Conservation (phyloP, 2,797 vertebrate species). For the Microhierax caerulescens region DNA sequence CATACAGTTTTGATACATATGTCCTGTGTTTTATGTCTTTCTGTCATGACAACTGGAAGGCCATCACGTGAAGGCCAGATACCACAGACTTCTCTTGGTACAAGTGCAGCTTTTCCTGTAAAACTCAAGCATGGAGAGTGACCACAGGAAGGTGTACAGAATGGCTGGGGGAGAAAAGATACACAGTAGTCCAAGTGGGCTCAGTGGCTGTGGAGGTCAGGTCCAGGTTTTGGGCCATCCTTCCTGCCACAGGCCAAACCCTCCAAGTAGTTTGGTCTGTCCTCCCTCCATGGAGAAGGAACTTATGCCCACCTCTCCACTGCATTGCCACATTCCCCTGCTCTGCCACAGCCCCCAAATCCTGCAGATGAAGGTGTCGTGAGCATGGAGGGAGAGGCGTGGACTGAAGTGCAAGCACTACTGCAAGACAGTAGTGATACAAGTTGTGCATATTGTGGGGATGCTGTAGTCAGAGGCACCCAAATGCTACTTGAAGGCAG, state of each 20-base stretch:
- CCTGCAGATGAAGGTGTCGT: not conserved
- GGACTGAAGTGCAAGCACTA: not conserved
- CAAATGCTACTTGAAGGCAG: not conserved
- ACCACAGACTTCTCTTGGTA: not conserved
- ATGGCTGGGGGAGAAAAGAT: not conserved
- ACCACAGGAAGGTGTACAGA: not conserved
- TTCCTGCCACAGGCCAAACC: not conserved
- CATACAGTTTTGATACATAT: not conserved
- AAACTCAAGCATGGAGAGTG: not conserved
- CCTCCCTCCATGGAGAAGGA: not conserved
- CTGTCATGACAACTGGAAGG: not conserved
- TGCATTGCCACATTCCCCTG: not conserved
- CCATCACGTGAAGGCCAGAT: not conserved
- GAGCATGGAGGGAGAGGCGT: not conserved
- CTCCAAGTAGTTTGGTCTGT: not conserved
- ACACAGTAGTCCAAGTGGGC: not conserved
- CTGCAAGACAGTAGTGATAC: not conserved
- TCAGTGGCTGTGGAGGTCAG: not conserved
- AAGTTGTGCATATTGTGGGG: not conserved
- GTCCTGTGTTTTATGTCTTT: not conserved
- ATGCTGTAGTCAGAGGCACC: not conserved
- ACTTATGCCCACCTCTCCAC: not conserved
- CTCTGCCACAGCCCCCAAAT: not conserved
- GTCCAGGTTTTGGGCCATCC: not conserved
- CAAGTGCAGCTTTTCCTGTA: not conserved